Conservation (phyloP, 2,113 vertebrate species). For the Ammodytes marinus region DNA sequence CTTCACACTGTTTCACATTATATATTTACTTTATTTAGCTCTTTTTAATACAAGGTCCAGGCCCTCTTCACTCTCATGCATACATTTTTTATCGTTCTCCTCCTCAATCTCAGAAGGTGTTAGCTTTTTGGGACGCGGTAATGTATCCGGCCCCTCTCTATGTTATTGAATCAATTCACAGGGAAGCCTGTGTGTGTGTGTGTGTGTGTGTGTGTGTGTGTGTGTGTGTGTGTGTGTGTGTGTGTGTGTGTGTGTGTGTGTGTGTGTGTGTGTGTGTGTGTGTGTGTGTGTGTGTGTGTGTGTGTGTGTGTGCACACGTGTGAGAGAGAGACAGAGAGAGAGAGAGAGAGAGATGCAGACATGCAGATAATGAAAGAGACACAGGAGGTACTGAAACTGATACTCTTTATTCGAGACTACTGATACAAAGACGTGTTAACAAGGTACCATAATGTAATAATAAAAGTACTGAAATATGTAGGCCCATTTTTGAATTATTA, state of each 20-base stretch:
- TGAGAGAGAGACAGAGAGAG: background rate
- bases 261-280: background rate
- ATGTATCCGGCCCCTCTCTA: conserved; percentile 5
- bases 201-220: conserved; percentile 22
- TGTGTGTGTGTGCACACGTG: conserved; percentile 9
- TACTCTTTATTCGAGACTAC: background rate
- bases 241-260: conserved; percentile 27
- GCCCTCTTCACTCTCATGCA: conserved; percentile 58
- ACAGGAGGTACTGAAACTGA: conserved; percentile 8
- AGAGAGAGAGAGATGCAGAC: background rate
- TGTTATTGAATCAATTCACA: conserved; percentile 40
- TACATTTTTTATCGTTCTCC: conserved; percentile 75
- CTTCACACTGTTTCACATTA: conserved; percentile 80
- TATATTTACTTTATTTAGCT: conserved; percentile 80
- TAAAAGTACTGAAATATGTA: background rate
- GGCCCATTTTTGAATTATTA: too few relatives aligned
- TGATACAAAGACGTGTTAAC: background rate
- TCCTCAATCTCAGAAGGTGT: conserved; percentile 68
- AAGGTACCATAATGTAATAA: background rate
- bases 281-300: conserved; percentile 9
- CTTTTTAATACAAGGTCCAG: conserved; percentile 48
- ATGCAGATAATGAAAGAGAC: background rate
- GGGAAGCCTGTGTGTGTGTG: conserved; percentile 17
- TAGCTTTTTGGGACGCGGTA: conserved; percentile 36
- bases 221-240: conserved; percentile 29